Base-by-base conservation (phyloP, 2,888 invertebrate species). In the Phyto melanocephala region DNA sequence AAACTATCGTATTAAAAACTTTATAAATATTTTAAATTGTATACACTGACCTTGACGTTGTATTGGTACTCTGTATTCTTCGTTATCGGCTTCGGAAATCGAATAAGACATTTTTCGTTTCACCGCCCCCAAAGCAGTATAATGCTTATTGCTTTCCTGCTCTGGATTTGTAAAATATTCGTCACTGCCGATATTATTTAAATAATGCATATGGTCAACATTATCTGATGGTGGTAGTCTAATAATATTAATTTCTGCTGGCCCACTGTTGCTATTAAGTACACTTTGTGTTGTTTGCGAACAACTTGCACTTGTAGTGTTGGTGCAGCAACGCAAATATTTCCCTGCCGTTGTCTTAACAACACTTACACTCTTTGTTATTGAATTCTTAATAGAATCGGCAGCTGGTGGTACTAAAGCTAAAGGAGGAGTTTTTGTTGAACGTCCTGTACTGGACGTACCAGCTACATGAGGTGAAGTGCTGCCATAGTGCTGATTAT, bases 361-460 rank as follows among this genome's bases (percentile, higher is more conserved):
- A 40, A 92, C 88, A 82, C 89, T 87, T 68, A 92, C 89, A 88
- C 92, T 92, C 81, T 91, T 91, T 7, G 88, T 88, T 78, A 92
- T 91, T 10, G 92, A 90, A 17, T 88, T 88, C 79, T 90, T 91
- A 1, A 92, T 90, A 1, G 91, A 89, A 20, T 88, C 85, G 2
- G 89, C 81, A 76, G 91, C 90, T 0, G 92, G 92, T 37, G 92
- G 90, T 11, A 92, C 90, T 42, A 92, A 85, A 1, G 91, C 89
- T 74, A 92, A 82, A 0, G 91, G 89, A 20, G 90, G 90, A 0
- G 89, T 88, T 84, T 90, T 91, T 10, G 89, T 85, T 40, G 85
- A 84, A 20, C 81, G 81, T 28, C 70, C 70, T n/a, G 35, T 10
- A 15, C n/a, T 7, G 15, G 74, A 1, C 86, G 83, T 5, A 83